Evolutionary conservation across 2,113 vertebrate genomes (phyloP), one percentile per base, ranked within the genome.

Genomic region (Amphiprion ocellaris): DNA sequence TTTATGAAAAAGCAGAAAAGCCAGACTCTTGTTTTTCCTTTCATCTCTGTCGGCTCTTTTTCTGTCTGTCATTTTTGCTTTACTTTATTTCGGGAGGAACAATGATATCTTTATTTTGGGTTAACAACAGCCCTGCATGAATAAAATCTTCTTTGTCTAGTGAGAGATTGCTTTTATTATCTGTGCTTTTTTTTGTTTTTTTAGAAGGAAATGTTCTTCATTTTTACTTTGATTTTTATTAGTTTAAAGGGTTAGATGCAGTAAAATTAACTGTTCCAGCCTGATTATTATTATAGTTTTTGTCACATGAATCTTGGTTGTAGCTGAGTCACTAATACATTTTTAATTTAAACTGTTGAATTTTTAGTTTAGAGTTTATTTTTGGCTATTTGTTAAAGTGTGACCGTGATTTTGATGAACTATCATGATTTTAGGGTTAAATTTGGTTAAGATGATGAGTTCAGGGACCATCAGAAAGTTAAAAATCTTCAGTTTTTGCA

Each of bases 81-180:
- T 37, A 17, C 63, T 75, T 19, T 14, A 46, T 54, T 73, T 28
- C 23, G 11, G 56, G 39, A 12, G 4, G 8, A 78, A 84, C 60
- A 78, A 26, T 69, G 56, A 14, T 71, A 60, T 68, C 39, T 62
- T 59, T 55, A 44, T 74, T 70, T 77, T 67, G 44, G 41, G 28
- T 54, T 58, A 52, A 58, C 33, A 53, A 37, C 70, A 73, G 47
- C 30, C 69, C 50, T 15, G 16, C 33, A 77, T 67, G 76, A 85
- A 71, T 74, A 52, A 74, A 5, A 6, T 82, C 52, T 4, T 75
- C 69, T 79, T 63, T 81, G 82, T 78, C 56, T 52, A 64, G 24
- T 54, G 37, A n/a, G 46, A 23, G 63, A 66, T 56, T 65, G 15
- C 23, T 74, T 74, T 74, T 61, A 39, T 7, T 60, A 15, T 77